Base-by-base conservation (phyloP, 1,140 invertebrate genomes). In the Zaprionus lachaisei region DNA sequence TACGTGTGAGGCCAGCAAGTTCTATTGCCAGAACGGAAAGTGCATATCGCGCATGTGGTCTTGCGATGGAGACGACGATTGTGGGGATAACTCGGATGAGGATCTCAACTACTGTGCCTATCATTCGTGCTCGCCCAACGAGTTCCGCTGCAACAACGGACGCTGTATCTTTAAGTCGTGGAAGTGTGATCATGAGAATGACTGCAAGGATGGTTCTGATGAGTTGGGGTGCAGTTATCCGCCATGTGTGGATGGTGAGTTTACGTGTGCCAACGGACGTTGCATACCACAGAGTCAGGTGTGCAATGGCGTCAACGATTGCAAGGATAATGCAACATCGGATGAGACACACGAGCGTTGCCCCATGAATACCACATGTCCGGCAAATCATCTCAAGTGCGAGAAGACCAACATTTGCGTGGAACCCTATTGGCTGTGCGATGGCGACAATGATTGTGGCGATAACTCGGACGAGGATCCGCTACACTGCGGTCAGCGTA, bases 11-110 rank as follows among this genome's bases (percentile, higher is more conserved):
- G 93, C 95, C 0, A 96, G 95, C 77, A 98, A 99, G 92, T 99
- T 99, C 93, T 96, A 97, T 75, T 99, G 99, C 91, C 95, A 95
- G 12, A 99, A 99, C 93, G 98, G 98, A 7, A 97, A 98, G 83
- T 99, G 99, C 89, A 98, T 99, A 66, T 97, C 97, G 0, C 94
- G 97, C 57, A 97, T 99, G 95, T 99, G 98, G 97, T 97, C 98
- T 4, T 99, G 99, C 93, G 98, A 99, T 93, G 92, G 92, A 5
- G 98, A 99, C 77, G 96, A 98, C 79, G 97, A 99, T 84, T 99
- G 98, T 91, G 97, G 97, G 0, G 99, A 99, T 92, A 96, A 96
- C 26, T 97, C 96, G 3, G 99, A 99, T 93, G 99, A 99, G 94
- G 96, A 98, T 86, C 94, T 94, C 20, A 97, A 97, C 85, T 99